phyloP scores from a whole-genome alignment of 2,797 vertebrate genomes.

The Argentina silus region DNA sequence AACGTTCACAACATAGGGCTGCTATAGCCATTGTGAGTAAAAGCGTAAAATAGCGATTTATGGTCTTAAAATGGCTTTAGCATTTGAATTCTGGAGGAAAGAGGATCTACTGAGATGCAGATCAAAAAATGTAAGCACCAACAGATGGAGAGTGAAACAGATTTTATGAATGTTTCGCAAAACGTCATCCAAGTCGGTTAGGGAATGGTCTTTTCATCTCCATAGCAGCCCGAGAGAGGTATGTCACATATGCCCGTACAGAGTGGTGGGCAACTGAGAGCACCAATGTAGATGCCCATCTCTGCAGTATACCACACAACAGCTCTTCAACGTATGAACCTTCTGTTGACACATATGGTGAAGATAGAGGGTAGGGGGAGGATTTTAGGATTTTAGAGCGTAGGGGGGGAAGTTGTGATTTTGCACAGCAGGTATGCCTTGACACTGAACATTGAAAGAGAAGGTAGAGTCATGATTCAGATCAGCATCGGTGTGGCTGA shows the following conservation, averaged over 20 bases:
- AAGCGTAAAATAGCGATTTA: slow-evolving; percentile 29
- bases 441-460: neutral
- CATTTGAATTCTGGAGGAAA: slow-evolving; percentile 12
- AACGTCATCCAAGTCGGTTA: neutral
- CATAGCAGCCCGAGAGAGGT: neutral
- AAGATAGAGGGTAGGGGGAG: neutral
- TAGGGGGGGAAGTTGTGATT: neutral
- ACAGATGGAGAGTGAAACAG: slow-evolving; percentile 14
- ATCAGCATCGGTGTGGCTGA: neutral
- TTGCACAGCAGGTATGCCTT: neutral
- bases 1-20: slow-evolving; percentile 15
- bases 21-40: slow-evolving; percentile 26
- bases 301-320: neutral
- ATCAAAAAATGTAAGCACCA: neutral
- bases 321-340: neutral
- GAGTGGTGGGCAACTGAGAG: too few species aligned
- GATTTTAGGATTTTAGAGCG: neutral
- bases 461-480: neutral
- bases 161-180: neutral
- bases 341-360: neutral
- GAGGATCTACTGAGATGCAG: neutral
- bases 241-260: neutral
- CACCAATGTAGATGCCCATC: neutral
- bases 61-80: slow-evolving; percentile 20
- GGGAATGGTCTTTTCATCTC: neutral